Evolutionary conservation across 2,113 vertebrate species (phyloP), one percentile per base, ranked within the genome.

Genomic region (Notothenia rossii): DNA sequence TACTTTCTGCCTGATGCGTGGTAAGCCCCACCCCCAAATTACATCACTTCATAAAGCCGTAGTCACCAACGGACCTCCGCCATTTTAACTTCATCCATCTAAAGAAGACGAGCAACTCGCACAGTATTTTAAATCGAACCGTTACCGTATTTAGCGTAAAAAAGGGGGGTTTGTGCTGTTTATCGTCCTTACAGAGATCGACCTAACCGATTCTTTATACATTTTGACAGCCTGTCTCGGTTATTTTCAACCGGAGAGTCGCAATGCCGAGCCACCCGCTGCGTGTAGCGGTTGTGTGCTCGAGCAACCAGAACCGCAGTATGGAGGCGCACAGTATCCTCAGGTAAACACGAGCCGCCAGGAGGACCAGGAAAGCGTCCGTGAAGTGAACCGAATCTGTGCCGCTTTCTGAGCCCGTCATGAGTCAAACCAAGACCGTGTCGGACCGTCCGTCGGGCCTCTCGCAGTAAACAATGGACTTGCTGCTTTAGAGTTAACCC

Each of bases 241-340:
- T 75, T 87, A 87, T 81, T 85, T 75, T 86, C 81, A 84, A 83
- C 86, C 81, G 81, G 85, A 79, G 89, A 91, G 91, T 83, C 91
- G 91, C 86, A 70, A 97, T 98, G 97, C 95, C 96, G 93, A 96
- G 95, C 88, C 93, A 96, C 79, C 95, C 95, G 89, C 96, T 99
- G 88, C 95, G 96, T 60, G 97, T 99, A 92, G 97, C 97, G 86
- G 98, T 99, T 88, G 97, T 98, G 89, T 99, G 98, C 93, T 98
- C 96, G 85, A 99, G 97, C 93, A 99, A 99, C 96, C 98, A 99
- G 96, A 99, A 99, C 96, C 97, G 97, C 93, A 99, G 97, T 94
- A 99, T 99, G 98, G 98, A 99, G 94, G 98, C 97, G 91, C 97
- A 99, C 96, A 98, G 96, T 95, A 98, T 99, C 94, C 98, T 99